Percentiles rank a stretch among this genome's conserved stretches.
These are phyloP conservation scores for Diabrotica virgifera DNA, from an alignment of 1,140 invertebrate genomes.

Conservation along the genomic window DNA sequence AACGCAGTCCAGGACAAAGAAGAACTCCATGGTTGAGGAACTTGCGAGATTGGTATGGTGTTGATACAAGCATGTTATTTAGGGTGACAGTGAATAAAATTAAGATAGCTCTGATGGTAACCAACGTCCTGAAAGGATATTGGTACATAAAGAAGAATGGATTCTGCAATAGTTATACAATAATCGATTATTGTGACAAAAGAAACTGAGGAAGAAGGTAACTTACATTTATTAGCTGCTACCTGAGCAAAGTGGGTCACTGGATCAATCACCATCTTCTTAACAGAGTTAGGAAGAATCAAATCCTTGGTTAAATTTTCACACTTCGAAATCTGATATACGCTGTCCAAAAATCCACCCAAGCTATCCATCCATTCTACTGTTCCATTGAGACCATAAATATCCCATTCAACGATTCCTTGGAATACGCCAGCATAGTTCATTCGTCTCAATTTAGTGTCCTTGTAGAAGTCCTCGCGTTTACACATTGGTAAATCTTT, in stretches of 20 bases:
- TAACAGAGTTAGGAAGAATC: constrained; percentile 82
- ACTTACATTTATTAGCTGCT: too few species aligned
- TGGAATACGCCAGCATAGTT: constrained; percentile 87
- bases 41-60: too few species aligned
- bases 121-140: too few species aligned
- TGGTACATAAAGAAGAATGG: too few species aligned
- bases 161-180: too few species aligned
- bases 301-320: constrained; percentile 70
- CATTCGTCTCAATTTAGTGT: constrained; percentile 86
- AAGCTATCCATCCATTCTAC: constrained; percentile 85
- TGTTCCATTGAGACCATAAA: constrained; percentile 61
- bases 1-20: too few species aligned
- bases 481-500: constrained; percentile 56
- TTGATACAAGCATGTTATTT: too few species aligned
- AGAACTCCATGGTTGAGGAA: too few species aligned
- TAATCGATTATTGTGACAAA: too few species aligned
- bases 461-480: constrained; percentile 85
- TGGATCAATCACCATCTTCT: constrained; percentile 79
- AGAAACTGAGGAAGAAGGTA: too few species aligned
- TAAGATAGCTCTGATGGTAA: too few species aligned
- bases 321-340: constrained; percentile 87
- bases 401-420: constrained; percentile 68
- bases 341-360: constrained; percentile 90
- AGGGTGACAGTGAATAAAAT: too few species aligned
- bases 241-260: constrained; percentile 54